Evolutionary conservation across 92 coral and sea anemone species (phyloP).

Genomic region (Heliopora coerulea): DNA sequence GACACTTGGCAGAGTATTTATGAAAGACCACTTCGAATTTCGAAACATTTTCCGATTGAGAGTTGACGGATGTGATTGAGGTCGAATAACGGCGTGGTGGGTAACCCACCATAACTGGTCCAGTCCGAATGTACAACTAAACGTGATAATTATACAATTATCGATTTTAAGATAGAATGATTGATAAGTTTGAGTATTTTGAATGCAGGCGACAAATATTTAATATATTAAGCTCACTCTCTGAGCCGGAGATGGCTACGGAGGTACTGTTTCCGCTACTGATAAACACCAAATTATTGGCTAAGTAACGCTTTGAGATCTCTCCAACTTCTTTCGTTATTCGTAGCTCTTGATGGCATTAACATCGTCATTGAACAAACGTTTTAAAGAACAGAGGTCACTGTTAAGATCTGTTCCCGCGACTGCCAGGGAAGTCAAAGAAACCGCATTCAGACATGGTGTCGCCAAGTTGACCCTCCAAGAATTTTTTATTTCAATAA

Average conservation of each 20-base stretch:
- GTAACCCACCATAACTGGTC: background rate
- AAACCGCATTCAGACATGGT: constrained; percentile 89
- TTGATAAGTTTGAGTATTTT: constrained; percentile 21
- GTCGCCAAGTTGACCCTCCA: constrained; percentile 99
- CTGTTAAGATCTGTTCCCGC: constrained; percentile 11
- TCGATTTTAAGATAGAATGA: constrained; percentile 37
- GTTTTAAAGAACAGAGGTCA: constrained; percentile 9
- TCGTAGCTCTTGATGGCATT: constrained; percentile 15
- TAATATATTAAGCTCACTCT: constrained; percentile 23
- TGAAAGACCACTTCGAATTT: background rate
- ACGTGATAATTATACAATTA: constrained; percentile 46
- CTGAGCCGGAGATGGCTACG: constrained; percentile 10
- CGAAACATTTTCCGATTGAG: constrained; percentile 6
- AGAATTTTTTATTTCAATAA: constrained; percentile 90
- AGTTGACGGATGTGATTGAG: background rate
- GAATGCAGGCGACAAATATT: constrained; percentile 23
- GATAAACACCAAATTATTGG: constrained; percentile 4
- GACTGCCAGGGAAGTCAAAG: constrained; percentile 64
- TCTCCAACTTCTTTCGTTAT: background rate
- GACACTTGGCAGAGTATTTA: background rate
- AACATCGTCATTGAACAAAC: background rate
- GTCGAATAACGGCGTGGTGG: constrained; percentile 2
- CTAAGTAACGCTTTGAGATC: background rate
- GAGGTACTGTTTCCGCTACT: background rate
- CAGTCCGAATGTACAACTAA: constrained; percentile 24